A percentile compares a stretch with the other conserved stretches of the same genome.
Conservation (phyloP, 1,140 invertebrate species). For the Heliothis subflexa region DNA sequence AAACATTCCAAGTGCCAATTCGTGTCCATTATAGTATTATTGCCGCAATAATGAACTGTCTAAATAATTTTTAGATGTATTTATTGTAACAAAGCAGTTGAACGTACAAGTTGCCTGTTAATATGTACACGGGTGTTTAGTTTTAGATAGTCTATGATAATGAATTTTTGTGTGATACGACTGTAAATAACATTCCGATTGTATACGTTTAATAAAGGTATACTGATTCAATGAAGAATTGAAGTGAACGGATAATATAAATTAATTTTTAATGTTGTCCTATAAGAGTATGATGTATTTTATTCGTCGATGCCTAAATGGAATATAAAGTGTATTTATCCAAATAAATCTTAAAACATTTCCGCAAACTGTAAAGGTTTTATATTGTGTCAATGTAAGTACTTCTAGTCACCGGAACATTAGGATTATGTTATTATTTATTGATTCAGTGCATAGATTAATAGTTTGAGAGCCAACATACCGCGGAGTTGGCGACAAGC, state of each 20-base stretch:
- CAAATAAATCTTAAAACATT: conserved; percentile 26
- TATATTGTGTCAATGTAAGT: conserved; percentile 29
- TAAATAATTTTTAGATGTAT: conserved; percentile 59
- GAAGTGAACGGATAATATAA: conserved; percentile 20
- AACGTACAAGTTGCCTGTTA: conserved; percentile 43
- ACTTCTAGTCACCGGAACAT: conserved; percentile 39
- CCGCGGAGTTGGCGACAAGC: conserved; percentile 10
- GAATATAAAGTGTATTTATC: conserved; percentile 36
- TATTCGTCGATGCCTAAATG: conserved; percentile 40
- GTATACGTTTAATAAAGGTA: conserved; percentile 67
- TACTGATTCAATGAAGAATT: conserved; percentile 51
- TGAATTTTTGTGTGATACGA: conserved; percentile 64
- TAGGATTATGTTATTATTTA: conserved; percentile 44
- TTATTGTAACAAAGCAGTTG: conserved; percentile 55
- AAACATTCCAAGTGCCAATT: conserved; percentile 60
- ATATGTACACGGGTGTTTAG: conserved; percentile 53
- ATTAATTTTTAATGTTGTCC: conserved; percentile 45
- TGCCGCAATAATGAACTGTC: conserved; percentile 59
- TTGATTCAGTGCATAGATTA: conserved; percentile 46
- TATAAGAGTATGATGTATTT: conserved; percentile 39
- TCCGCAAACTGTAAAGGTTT: conserved; percentile 2
- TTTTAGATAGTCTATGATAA: conserved; percentile 49
- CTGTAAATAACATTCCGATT: conserved; percentile 61
- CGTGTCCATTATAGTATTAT: conserved; percentile 63
- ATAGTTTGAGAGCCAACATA: conserved; percentile 23